Percentiles rank a stretch among this genome's conserved stretches.
phyloP scores from a whole-genome alignment of 2,113 vertebrate genomes.

The Stegostoma tigrinum region DNA sequence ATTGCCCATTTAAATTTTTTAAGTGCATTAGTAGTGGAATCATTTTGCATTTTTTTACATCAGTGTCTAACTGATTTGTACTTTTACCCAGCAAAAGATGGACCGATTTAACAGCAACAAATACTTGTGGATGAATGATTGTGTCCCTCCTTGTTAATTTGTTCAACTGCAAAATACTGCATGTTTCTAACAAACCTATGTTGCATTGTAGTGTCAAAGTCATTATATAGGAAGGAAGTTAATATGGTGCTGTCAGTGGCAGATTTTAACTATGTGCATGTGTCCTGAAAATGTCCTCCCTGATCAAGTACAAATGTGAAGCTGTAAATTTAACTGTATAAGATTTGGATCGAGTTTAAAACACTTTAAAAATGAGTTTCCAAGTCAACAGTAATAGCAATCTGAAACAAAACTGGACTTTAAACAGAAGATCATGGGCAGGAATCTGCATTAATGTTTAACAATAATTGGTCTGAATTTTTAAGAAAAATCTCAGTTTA shows the following conservation, averaged over 20 bases:
- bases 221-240: not conserved
- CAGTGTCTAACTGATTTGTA: conserved; percentile 22
- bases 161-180: conserved; percentile 20
- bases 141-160: not conserved
- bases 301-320: not conserved
- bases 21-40: not conserved
- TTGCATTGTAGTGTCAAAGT: not conserved
- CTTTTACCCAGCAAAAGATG: not conserved
- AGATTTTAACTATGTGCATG: not conserved
- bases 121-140: not conserved
- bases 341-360: not conserved
- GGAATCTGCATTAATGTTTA: not conserved
- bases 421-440: not conserved
- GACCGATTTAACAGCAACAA: not conserved
- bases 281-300: not conserved
- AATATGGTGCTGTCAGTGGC: not conserved
- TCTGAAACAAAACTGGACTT: not conserved
- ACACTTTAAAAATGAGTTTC: not conserved
- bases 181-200: conserved; percentile 2
- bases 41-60: not conserved
- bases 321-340: not conserved
- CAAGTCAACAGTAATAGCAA: conserved; percentile 3
- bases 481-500: not conserved
- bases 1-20: conserved; percentile 5
- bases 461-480: not conserved